phyloP scores from a whole-genome alignment of 2,797 vertebrate species.

The Hypotaenidia okinawae region DNA sequence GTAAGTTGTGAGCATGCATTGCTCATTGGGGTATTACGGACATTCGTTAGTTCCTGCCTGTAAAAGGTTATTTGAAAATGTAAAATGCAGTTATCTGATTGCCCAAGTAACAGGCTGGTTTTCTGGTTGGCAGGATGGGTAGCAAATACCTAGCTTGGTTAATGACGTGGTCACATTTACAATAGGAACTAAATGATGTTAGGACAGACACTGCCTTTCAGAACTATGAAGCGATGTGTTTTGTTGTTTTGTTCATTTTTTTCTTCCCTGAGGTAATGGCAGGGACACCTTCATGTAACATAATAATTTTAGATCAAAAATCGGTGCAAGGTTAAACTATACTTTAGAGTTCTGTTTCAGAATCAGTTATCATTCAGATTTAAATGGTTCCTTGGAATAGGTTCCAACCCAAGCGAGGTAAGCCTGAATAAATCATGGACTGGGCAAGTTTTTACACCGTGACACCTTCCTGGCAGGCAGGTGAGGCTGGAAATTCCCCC shows the following conservation, averaged over 20 bases:
- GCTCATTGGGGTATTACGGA: background rate
- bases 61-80: slow-evolving; percentile 50
- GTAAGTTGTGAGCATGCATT: background rate
- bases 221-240: background rate
- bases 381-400: background rate
- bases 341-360: background rate
- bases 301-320: background rate
- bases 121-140: slow-evolving; percentile 18
- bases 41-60: background rate
- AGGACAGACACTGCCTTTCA: background rate
- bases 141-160: slow-evolving; percentile 42
- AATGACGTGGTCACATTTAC: slow-evolving; percentile 35
- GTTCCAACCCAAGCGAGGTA: background rate
- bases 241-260: background rate
- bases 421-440: background rate
- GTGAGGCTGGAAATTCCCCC: background rate
- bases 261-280: background rate
- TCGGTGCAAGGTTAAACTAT: background rate
- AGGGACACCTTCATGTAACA: background rate
- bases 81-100: slow-evolving; percentile 32
- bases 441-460: background rate
- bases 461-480: background rate
- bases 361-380: background rate
- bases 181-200: background rate
- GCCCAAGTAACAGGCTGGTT: background rate